These are phyloP conservation scores for Sebastiscus tertius DNA, from an alignment of 2,797 vertebrate genomes.

Conservation along the genomic window DNA sequence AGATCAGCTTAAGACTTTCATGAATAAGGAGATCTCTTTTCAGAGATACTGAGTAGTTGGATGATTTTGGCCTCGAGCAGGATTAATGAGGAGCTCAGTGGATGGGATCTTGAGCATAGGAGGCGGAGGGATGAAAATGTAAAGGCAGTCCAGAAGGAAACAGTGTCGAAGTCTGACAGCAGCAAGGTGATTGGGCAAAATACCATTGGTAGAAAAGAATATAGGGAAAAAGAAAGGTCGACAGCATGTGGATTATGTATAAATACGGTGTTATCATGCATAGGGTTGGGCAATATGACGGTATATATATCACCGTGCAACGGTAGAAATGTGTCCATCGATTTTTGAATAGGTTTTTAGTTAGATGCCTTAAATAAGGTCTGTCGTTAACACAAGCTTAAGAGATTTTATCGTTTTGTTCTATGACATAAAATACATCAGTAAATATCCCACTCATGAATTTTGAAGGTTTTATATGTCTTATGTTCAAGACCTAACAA, in stretches of 20 bases:
- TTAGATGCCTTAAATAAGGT: too few relatives aligned
- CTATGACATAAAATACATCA: too few relatives aligned
- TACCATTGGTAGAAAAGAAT: neutral
- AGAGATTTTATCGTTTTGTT: too few relatives aligned
- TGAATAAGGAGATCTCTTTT: neutral
- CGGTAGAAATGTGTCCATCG: too few relatives aligned
- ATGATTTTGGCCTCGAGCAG: constrained; percentile 9
- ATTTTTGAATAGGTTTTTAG: too few relatives aligned
- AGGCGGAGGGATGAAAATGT: neutral
- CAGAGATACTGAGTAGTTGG: neutral
- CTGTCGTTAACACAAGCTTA: too few relatives aligned
- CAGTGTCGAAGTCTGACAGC: neutral
- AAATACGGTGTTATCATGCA: neutral
- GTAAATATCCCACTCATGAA: too few relatives aligned
- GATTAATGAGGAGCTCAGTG: constrained; percentile 7
- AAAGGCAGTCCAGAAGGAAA: neutral
- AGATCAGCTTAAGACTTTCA: neutral
- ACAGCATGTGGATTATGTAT: constrained; percentile 10
- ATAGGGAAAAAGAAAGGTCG: neutral
- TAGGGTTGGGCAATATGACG: neutral
- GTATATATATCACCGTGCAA: too few relatives aligned
- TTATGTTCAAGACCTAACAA: too few relatives aligned
- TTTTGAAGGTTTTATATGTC: too few relatives aligned
- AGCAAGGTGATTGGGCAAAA: neutral
- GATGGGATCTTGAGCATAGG: constrained; percentile 7